phyloP scores from a whole-genome alignment of 2,113 vertebrate species.

The Psittacula cyanocephala region DNA sequence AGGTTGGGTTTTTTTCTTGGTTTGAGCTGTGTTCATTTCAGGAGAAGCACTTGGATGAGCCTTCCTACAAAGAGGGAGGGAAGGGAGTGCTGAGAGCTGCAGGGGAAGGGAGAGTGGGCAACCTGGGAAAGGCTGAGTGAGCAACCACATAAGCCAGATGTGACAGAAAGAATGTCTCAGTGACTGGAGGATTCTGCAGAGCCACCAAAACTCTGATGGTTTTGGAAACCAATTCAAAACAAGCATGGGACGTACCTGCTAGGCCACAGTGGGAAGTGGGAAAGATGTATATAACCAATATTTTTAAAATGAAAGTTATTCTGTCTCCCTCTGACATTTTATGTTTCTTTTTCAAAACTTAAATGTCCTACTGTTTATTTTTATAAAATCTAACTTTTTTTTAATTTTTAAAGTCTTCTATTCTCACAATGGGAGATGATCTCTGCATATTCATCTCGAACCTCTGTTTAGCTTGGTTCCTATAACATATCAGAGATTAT shows the following conservation, averaged over 20 bases:
- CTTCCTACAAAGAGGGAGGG: neutral
- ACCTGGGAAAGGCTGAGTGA: neutral
- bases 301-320: neutral
- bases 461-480: neutral
- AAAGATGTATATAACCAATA: neutral
- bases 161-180: neutral
- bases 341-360: neutral
- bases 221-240: neutral
- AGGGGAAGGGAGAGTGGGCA: neutral
- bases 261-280: neutral
- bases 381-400: neutral
- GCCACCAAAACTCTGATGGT: neutral
- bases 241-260: neutral
- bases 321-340: neutral
- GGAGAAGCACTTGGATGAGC: neutral
- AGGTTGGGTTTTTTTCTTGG: neutral
- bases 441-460: neutral
- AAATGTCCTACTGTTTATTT: neutral
- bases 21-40: neutral
- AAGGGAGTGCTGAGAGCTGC: rapidly evolving
- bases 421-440: neutral
- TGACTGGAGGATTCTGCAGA: neutral
- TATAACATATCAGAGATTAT: neutral
- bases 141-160: neutral
- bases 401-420: neutral